A percentile compares a stretch with the other conserved stretches of the same genome.
Evolutionary conservation across 2,797 vertebrate genomes (phyloP).

Genomic region (Acrossocheilus fasciatus): DNA sequence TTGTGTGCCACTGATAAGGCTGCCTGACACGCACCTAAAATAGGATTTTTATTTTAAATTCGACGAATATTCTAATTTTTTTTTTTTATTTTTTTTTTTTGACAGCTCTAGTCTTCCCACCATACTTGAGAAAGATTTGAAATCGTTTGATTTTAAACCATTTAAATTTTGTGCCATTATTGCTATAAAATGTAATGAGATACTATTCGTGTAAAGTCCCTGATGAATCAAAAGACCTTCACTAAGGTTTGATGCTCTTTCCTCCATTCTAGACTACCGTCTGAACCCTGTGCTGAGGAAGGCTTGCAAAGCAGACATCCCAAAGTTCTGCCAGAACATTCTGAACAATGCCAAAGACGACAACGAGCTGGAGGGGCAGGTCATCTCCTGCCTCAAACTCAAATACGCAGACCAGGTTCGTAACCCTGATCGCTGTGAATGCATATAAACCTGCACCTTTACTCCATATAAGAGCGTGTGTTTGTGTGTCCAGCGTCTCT

Average conservation of each 20-base stretch:
- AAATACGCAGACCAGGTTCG: slow-evolving; percentile 96
- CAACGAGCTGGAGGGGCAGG: slow-evolving; percentile 92
- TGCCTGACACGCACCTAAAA: too few relatives aligned
- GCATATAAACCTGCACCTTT: background rate
- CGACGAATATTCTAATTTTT: too few relatives aligned
- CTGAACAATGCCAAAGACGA: slow-evolving; percentile 91
- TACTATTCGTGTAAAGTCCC: background rate
- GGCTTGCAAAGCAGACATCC: slow-evolving; percentile 97
- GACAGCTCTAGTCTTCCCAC: background rate
- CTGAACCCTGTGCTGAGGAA: slow-evolving; percentile 94
- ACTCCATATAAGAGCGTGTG: background rate
- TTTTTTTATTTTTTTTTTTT: too few relatives aligned
- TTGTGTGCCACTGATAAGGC: too few relatives aligned
- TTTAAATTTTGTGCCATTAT: background rate
- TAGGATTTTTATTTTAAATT: too few relatives aligned
- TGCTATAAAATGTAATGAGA: background rate
- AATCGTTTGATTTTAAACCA: background rate
- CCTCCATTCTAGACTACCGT: slow-evolving; percentile 85
- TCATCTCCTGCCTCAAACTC: slow-evolving; percentile 94
- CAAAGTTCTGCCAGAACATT: slow-evolving; percentile 94
- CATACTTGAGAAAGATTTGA: background rate
- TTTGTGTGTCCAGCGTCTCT: slow-evolving; percentile 83
- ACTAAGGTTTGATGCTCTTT: background rate
- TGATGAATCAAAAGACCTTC: background rate
- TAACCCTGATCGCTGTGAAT: background rate